These are phyloP conservation scores for Tetramorium simillimum DNA, from an alignment of 1,140 invertebrate species.

Conservation along the genomic window DNA sequence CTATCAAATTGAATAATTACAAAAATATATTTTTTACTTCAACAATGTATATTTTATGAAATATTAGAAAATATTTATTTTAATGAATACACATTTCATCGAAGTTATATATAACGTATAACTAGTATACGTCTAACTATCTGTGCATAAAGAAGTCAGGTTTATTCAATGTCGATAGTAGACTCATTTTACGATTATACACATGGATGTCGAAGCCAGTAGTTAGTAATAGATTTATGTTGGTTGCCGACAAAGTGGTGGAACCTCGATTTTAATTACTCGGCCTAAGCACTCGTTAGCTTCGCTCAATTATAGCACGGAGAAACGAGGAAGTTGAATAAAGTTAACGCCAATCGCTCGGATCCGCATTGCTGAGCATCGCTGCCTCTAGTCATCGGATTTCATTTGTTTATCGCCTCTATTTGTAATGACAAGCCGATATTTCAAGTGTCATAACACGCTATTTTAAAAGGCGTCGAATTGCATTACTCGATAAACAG, in stretches of 20 bases:
- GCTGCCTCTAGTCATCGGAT: conserved; percentile 16
- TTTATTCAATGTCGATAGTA: conserved; percentile 22
- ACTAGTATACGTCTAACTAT: not conserved
- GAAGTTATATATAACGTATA: not conserved
- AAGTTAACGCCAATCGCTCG: conserved; percentile 44
- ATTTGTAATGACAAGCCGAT: not conserved
- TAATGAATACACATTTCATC: not conserved
- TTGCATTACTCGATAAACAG: not conserved
- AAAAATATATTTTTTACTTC: not conserved
- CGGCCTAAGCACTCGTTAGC: conserved; percentile 35
- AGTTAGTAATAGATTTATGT: conserved; percentile 49
- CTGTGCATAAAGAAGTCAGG: conserved; percentile 6
- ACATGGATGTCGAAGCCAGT: not conserved
- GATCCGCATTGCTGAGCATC: conserved; percentile 45
- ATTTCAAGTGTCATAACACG: conserved; percentile 13
- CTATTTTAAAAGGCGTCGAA: not conserved
- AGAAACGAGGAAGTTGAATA: conserved; percentile 55
- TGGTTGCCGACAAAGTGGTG: conserved; percentile 41
- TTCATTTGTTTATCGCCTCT: conserved; percentile 44
- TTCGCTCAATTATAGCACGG: conserved; percentile 52
- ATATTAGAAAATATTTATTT: not conserved
- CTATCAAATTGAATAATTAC: not conserved
- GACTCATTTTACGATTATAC: not conserved
- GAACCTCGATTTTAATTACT: conserved; percentile 51
- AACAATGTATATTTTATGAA: not conserved